Conservation (phyloP, 2,888 invertebrate genomes). For the Conchocele bisecta region DNA sequence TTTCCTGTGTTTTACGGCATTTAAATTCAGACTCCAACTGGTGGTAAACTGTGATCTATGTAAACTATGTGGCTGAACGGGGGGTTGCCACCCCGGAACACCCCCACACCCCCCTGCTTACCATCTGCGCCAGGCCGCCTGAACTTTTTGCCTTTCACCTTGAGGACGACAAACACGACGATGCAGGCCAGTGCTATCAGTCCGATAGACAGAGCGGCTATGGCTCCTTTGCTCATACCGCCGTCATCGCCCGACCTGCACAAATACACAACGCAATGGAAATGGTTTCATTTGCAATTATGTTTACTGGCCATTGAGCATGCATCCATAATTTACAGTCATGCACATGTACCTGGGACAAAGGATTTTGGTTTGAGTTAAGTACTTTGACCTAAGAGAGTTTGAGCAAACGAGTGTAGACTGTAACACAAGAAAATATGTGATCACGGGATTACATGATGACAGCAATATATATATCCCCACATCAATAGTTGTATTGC, state of each 20-base stretch:
- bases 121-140: conserved; percentile 30
- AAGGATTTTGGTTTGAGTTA: not conserved
- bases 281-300: too few species aligned
- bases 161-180: conserved; percentile 22
- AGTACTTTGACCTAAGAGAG: not conserved
- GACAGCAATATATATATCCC: too few species aligned
- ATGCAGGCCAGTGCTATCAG: conserved; percentile 24
- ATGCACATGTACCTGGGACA: not conserved
- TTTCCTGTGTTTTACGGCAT: too few species aligned
- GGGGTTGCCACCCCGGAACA: too few species aligned
- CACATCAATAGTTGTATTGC: too few species aligned
- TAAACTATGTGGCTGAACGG: too few species aligned
- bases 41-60: too few species aligned
- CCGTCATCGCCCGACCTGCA: conserved; percentile 8
- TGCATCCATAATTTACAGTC: not conserved
- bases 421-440: not conserved
- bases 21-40: too few species aligned
- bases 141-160: conserved; percentile 42
- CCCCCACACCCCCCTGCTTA: conserved; percentile 13
- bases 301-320: too few species aligned
- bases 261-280: not conserved
- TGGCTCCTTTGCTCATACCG: conserved; percentile 24
- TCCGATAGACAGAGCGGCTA: conserved; percentile 39
- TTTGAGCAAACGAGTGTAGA: not conserved
- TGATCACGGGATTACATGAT: too few species aligned